Evolutionary conservation across 2,888 invertebrate genomes (phyloP), one percentile per base, ranked within the genome.

Genomic region (Hermodice carunculata): DNA sequence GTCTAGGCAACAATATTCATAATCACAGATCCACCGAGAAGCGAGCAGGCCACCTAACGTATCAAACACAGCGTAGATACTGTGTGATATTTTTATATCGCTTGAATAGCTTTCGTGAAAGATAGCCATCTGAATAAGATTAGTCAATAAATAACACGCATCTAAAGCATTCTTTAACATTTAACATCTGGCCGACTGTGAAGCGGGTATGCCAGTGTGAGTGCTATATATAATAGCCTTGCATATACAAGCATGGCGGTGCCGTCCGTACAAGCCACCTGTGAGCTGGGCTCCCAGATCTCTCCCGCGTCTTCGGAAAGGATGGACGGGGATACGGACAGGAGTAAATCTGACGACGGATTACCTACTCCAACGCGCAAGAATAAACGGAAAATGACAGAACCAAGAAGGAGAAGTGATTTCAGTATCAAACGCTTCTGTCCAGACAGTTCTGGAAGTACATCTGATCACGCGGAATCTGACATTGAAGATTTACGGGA

Each of bases 131-230:
- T 73, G 77, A 75, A 68, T 63, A 70, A 69, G 79, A 78, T 80
- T 78, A 80, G 80, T 81, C 80, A 79, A 81, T 80, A 81, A 80
- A 80, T 78, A 81, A 75, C 75, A 74, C 70, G 73, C 77, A 76
- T 77, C 76, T 70, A 71, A 74, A 77, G 79, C 78, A 77, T 78
- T 76, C 76, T 72, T 74, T 73, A 73, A 74, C 77, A 71, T 71
- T 71, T 75, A 78, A 76, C 81, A 81, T 80, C 81, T 81, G 81
- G 81, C 78, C 74, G 76, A n/a, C n/a, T n/a, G n/a, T n/a, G n/a
- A n/a, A n/a, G n/a, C n/a, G n/a, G n/a, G n/a, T n/a, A n/a, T n/a
- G n/a, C n/a, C n/a, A n/a, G n/a, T n/a, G n/a, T n/a, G n/a, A n/a
- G n/a, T n/a, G n/a, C n/a, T n/a, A n/a, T n/a, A n/a, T n/a, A n/a